phyloP scores from a whole-genome alignment of 23 tunicate genomes.

The Botrylloides violaceus region DNA sequence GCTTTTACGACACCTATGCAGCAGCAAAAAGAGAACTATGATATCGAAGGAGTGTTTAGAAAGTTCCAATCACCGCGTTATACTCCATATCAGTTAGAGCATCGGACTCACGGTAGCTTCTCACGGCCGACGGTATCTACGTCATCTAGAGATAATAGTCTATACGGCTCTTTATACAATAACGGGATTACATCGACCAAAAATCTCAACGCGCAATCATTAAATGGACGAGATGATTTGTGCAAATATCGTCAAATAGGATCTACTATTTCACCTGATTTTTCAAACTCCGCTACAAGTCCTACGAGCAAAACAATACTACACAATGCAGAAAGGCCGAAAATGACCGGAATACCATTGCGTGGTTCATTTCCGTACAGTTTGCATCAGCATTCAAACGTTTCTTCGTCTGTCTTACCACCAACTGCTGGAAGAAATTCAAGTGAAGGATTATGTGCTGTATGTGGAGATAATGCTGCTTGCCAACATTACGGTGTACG shows the following conservation, averaged over 20 bases:
- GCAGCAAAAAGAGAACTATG: too few relatives aligned
- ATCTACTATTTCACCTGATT: not conserved
- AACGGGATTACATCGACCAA: not conserved
- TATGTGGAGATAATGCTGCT: conserved; percentile 96
- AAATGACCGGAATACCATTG: not conserved
- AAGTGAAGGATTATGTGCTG: conserved; percentile 93
- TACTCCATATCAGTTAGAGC: too few relatives aligned
- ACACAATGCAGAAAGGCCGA: not conserved
- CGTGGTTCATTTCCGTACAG: not conserved
- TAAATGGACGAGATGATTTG: not conserved
- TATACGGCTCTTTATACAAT: not conserved
- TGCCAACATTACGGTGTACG: conserved; percentile 98
- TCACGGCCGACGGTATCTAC: too few relatives aligned
- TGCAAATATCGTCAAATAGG: not conserved
- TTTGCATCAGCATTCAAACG: conserved; percentile 10
- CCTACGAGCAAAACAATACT: not conserved
- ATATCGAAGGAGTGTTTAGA: too few relatives aligned
- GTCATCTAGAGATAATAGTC: too few relatives aligned
- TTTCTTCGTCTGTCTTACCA: not conserved
- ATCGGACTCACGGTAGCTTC: too few relatives aligned
- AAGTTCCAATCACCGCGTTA: too few relatives aligned
- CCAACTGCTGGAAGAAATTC: conserved; percentile 21
- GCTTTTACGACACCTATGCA: too few relatives aligned
- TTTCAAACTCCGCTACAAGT: not conserved
- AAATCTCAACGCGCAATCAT: not conserved